Percentiles rank a stretch among this genome's conserved stretches.
phyloP scores from a whole-genome alignment of 2,888 invertebrate species.

The Epistrophe grossulariae region DNA sequence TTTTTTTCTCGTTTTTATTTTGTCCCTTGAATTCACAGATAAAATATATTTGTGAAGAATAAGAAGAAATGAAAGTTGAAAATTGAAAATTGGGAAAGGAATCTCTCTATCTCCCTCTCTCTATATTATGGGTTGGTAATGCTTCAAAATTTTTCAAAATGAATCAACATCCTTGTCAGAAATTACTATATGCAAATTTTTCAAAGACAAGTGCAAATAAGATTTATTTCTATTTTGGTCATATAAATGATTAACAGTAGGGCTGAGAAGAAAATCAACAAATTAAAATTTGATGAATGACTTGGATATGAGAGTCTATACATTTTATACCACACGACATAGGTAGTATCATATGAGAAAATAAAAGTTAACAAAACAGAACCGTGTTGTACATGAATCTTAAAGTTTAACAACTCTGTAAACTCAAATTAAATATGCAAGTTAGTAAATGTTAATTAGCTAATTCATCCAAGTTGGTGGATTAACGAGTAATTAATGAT shows the following conservation, averaged over 20 bases:
- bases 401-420: too few species aligned
- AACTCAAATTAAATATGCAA: too few species aligned
- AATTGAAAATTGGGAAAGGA: slow-evolving; percentile 15
- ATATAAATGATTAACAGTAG: slow-evolving; percentile 14
- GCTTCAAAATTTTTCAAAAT: slow-evolving; percentile 34
- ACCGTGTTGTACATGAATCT: too few species aligned
- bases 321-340: too few species aligned
- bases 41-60: not conserved
- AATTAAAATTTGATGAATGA: not conserved
- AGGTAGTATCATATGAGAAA: too few species aligned
- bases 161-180: slow-evolving; percentile 38
- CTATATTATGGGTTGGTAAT: not conserved
- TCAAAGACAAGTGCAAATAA: slow-evolving; percentile 47
- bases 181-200: slow-evolving; percentile 64
- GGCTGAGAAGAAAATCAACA: not conserved
- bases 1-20: slow-evolving; percentile 22
- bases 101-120: not conserved
- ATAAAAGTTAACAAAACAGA: too few species aligned
- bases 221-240: slow-evolving; percentile 12
- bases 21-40: slow-evolving; percentile 47
- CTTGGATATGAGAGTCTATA: too few species aligned
- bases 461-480: too few species aligned
- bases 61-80: not conserved
- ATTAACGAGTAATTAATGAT: too few species aligned
- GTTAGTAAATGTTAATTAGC: too few species aligned